Percentiles rank a stretch among this genome's conserved stretches.
Conservation (phyloP, 2,113 vertebrate genomes). For the Scatophagus argus region DNA sequence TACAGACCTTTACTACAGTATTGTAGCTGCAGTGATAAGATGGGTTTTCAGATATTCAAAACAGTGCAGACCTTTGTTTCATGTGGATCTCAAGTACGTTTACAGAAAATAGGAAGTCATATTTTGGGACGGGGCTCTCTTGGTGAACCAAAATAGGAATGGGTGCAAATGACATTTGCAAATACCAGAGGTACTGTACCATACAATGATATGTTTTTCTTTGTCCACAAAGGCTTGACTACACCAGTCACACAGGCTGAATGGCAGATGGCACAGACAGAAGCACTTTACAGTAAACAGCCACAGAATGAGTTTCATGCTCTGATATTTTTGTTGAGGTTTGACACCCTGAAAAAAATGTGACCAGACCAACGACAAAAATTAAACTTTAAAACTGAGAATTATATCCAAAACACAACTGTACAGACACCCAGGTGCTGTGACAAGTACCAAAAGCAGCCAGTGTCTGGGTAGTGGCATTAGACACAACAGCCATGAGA, state of each 20-base stretch:
- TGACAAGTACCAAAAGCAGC: background rate
- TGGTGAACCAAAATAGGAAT: slow-evolving; percentile 53
- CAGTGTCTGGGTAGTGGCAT: background rate
- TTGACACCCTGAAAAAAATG: background rate
- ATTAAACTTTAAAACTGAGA: slow-evolving; percentile 3
- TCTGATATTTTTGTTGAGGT: slow-evolving; percentile 5
- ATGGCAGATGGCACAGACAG: slow-evolving; percentile 5
- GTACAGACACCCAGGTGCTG: slow-evolving; percentile 14
- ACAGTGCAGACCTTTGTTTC: slow-evolving; percentile 27
- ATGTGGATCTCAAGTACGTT: slow-evolving; percentile 13
- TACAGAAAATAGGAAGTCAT: slow-evolving; percentile 57
- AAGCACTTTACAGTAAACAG: slow-evolving; percentile 28
- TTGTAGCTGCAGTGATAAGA: slow-evolving; percentile 50
- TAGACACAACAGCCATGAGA: slow-evolving; percentile 2
- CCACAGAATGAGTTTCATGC: background rate
- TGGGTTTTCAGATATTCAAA: slow-evolving; percentile 63
- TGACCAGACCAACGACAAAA: background rate
- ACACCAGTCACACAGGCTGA: slow-evolving; percentile 32
- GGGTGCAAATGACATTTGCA: slow-evolving; percentile 48
- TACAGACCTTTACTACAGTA: slow-evolving; percentile 25
- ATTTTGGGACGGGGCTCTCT: slow-evolving; percentile 13
- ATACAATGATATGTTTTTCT: slow-evolving; percentile 21
- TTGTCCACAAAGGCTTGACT: slow-evolving; percentile 1
- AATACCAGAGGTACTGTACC: slow-evolving; percentile 34
- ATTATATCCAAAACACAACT: slow-evolving; percentile 24